Base-by-base conservation (phyloP, 2,113 vertebrate species). In the Sminthopsis crassicaudata region DNA sequence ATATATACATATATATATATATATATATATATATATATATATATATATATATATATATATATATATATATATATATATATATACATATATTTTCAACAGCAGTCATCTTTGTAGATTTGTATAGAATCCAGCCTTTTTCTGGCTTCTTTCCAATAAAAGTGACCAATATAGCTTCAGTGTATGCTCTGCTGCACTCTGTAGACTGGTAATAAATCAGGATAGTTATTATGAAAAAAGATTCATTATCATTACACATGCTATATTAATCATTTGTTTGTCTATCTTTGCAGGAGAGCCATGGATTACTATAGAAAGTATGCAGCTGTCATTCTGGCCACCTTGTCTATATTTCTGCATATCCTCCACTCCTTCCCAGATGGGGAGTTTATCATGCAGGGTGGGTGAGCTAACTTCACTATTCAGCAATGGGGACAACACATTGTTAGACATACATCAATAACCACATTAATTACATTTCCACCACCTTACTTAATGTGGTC, bases 301-400 rank as follows among this genome's bases (percentile, higher is more conserved):
- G 98, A 98, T 98, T 98, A 95, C 96, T 99, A 98, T 57, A 90
- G 99, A 95, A 99, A 99, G 97, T 98, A 99, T 89, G 98, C 98
- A 93, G 99, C 98, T 97, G 96, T 99, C 89, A 98, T 98, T 53
- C 95, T 99, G 97, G 98, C 99, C 84, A 92, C 99, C 60, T 91
- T 99, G 96, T 99, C 98, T 97, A 95, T 99, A 76, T 98, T 99
- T 97, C 96, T 99, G 97, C 98, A 99, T 93, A 96, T 99, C 93
- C 98, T 99, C 93, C 98, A 99, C 95, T 98, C 99, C 92, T 99
- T 99, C 96, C 98, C 99, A 95, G 99, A 99, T 91, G 98, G 97
- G 92, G 99, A 99, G n/a, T 98, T 98, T 91, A 96, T 98, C 90
- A 96, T 98, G 97, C 98, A 99, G 95, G 98, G 99, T 99, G 96